Evolutionary conservation across 1,140 invertebrate genomes (phyloP), one percentile per base, ranked within the genome.

Genomic region (Himalopsyche phryganea): DNA sequence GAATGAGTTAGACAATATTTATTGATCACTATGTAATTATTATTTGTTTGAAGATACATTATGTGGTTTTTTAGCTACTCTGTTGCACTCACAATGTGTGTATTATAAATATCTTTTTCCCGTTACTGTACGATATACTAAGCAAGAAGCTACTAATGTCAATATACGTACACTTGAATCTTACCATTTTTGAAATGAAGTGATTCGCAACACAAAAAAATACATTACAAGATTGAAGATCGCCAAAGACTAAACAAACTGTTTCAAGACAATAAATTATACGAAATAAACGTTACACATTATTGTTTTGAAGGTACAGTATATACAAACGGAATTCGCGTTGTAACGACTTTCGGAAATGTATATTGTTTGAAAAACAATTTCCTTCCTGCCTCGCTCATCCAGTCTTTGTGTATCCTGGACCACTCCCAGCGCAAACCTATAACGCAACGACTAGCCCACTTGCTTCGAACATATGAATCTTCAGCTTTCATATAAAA

Each of bases 361-460:
- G 61, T 63, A 63, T 63, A 63, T 63, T 63, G 61, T 63, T 63
- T 56, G 61, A 63, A 63, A 63, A 63, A 63, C 57, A 59, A 63
- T 63, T 63, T 63, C 61, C 61, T 63, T 63, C 61, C 61, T 50
- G 57, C 59, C 50, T 56, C 56, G 28, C 52, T 51, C 35, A 42
- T 48, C 42, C 40, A 23, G n/a, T 58, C 13, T 44, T 58, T 57
- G 23, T 50, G 56, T 59, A 33, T 44, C 46, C 41, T 19, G 1
- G 42, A 32, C 23, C 33, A 57, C 15, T 44, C 47, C 46, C 41
- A 10, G 6, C 38, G 20, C 11, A 23, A 17, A 19, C 14, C 42
- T 47, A 56, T 38, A 46, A n/a, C 20, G 4, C 35, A 46, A 33
- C 28, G 18, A 9, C 15, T 9, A 14, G 18, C n/a, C 19, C 9